Evolutionary conservation across 2,888 invertebrate genomes (phyloP).

Genomic region (Clivina fossor): DNA sequence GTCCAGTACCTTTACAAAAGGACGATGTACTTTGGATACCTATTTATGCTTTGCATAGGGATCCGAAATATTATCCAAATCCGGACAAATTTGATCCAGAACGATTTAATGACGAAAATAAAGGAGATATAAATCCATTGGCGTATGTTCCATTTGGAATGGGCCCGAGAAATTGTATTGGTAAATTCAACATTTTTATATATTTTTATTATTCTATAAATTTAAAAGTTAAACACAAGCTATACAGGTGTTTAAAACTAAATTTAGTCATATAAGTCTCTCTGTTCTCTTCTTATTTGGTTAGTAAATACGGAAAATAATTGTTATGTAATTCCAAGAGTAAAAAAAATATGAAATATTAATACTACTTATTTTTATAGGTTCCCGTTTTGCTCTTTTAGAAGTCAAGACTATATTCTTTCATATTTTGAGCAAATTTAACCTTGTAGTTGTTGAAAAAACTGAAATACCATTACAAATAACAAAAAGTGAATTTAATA

Average conservation of each 20-base stretch:
- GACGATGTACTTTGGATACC: constrained; percentile 41
- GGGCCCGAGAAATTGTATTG: constrained; percentile 55
- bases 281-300: too few species aligned
- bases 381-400: constrained; percentile 52
- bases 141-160: constrained; percentile 55
- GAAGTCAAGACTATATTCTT: constrained; percentile 51
- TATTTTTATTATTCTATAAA: background rate
- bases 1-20: constrained; percentile 46
- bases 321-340: too few species aligned
- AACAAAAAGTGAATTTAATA: constrained; percentile 48
- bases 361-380: constrained; percentile 41
- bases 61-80: constrained; percentile 52
- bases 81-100: constrained; percentile 38
- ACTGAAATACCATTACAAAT: constrained; percentile 42
- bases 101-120: constrained; percentile 48
- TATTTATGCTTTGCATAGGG: constrained; percentile 49
- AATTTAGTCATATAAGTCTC: too few species aligned
- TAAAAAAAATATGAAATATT: too few species aligned
- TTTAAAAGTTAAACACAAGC: too few species aligned
- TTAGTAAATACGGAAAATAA: too few species aligned
- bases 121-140: constrained; percentile 42
- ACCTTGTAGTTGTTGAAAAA: constrained; percentile 41
- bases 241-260: too few species aligned
- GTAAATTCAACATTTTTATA: constrained; percentile 44
- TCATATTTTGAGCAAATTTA: constrained; percentile 47